Evolutionary conservation across 2,888 invertebrate genomes (phyloP).

Genomic region (Drosophila fulvimacula): DNA sequence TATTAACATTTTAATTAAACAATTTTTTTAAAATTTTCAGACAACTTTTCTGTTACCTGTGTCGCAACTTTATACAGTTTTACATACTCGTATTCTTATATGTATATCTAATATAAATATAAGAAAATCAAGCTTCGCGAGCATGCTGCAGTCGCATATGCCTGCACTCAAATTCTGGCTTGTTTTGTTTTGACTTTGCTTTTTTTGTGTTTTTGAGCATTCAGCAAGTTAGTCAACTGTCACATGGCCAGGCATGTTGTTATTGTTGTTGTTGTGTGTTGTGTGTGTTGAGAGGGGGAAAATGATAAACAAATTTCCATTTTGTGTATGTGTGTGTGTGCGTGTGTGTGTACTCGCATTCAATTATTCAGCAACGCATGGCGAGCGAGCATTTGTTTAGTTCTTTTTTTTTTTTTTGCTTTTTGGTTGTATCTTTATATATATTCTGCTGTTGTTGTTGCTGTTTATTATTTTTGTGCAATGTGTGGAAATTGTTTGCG

Average conservation of each 20-base stretch:
- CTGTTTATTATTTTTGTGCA: conserved; percentile 77
- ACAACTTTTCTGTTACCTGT: too few relatives aligned
- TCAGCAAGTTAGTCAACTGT: conserved; percentile 79
- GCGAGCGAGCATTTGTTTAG: conserved; percentile 64
- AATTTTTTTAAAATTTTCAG: too few relatives aligned
- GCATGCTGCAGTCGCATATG: conserved; percentile 6
- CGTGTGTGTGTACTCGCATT: conserved; percentile 46
- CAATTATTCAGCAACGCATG: conserved; percentile 61
- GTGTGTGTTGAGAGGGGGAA: conserved; percentile 26
- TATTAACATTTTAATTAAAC: too few relatives aligned
- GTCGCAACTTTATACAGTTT: too few relatives aligned
- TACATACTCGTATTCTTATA: too few relatives aligned
- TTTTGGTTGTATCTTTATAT: conserved; percentile 12
- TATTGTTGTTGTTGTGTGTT: conserved; percentile 29
- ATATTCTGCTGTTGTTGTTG: conserved; percentile 26
- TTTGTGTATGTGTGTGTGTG: conserved; percentile 15
- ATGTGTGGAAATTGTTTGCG: conserved; percentile 77
- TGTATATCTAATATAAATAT: background rate
- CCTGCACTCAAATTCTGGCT: background rate
- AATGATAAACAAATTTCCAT: conserved; percentile 73
- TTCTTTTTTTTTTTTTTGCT: conserved; percentile 33
- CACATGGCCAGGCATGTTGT: conserved; percentile 53
- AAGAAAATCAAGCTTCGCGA: background rate
- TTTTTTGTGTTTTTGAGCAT: conserved; percentile 35
- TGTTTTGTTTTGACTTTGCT: conserved; percentile 25